Evolutionary conservation across 2,888 invertebrate species (phyloP), one percentile per base, ranked within the genome.

Genomic region (Hydrotaea cyrtoneurina): DNA sequence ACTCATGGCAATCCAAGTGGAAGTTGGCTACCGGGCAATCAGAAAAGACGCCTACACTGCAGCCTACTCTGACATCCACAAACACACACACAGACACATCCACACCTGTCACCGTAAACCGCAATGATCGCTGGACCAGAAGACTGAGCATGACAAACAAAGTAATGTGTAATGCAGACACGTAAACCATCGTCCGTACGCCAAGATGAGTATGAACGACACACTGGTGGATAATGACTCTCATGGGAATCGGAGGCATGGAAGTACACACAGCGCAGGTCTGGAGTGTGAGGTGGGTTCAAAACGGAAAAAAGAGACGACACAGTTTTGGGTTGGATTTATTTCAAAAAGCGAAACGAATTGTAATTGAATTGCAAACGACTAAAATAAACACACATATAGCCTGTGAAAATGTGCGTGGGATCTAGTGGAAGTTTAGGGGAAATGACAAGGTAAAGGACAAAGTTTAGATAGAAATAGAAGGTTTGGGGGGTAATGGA

Each of bases 111-210:
- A 31, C n/a, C n/a, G 2, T 26, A 62, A 62, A 62, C 62, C 66
- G 21, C 43, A 69, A 69, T 23, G 69, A 69, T 69, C 69, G 43
- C 69, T 69, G 43, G 21, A 69, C 23, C 69, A 69, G 69, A 69
- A 69, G 39, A 69, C 21, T 46, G 69, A 62, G 62, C 62, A 62
- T 62, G 62, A 62, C 62, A 62, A 62, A 62, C 62, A 62, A 62
- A 26, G 31, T 31, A 31, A 31, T 4, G 62, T 62, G 62, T 62
- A 17, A 62, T 62, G 62, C 36, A 26, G 62, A 62, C 62, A 62
- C 62, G 62, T 62, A 13, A 31, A 31, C 31, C 23, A 13, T 8
- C 39, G 39, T 62, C 1, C 2, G 15, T n/a, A n/a, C 50, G 15
- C 0, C 31, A 31, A 31, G 31, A 31, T 31, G 62, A 62, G 62